These are phyloP conservation scores for Eumeta japonica DNA, from an alignment of 1,140 invertebrate genomes.

Conservation along the genomic window DNA sequence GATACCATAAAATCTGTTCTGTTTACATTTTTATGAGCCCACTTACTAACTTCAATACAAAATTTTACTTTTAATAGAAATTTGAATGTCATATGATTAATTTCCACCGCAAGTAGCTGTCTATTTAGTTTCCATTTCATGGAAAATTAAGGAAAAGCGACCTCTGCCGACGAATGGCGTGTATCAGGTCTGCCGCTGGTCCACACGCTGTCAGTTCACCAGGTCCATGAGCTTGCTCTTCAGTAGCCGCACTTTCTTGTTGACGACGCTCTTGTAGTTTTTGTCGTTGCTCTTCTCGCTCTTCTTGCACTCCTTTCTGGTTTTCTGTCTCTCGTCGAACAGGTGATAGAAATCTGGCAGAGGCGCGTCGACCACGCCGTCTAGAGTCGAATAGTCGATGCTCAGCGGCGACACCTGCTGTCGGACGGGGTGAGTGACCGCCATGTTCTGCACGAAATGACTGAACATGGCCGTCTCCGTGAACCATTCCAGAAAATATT, in stretches of 20 bases:
- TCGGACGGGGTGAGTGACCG: conserved; percentile 9
- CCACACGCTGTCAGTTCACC: conserved; percentile 40
- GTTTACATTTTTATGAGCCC: no score
- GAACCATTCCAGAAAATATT: conserved; percentile 79
- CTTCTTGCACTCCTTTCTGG: conserved; percentile 15
- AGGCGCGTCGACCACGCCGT: conserved; percentile 31
- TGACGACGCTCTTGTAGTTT: conserved; percentile 43
- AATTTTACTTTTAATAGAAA: no score
- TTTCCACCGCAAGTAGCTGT: no score
- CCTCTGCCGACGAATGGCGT: no score
- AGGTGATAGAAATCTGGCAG: conserved; percentile 44
- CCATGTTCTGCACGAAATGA: conserved; percentile 47
- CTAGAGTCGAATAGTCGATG: conserved; percentile 5
- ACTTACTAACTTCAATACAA: no score
- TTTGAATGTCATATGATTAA: no score
- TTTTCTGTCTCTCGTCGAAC: conserved; percentile 41
- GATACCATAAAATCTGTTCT: no score
- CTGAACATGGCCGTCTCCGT: conserved; percentile 79
- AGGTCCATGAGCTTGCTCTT: conserved; percentile 50
- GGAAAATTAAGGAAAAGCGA: no score
- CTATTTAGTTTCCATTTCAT: no score
- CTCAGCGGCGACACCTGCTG: conserved; percentile 6
- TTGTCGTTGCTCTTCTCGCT: conserved; percentile 14
- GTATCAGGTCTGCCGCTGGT: no score
- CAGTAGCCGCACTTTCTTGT: conserved; percentile 46